Evolutionary conservation across 1,140 invertebrate genomes (phyloP).

Genomic region (Ostrea denselamellosa): DNA sequence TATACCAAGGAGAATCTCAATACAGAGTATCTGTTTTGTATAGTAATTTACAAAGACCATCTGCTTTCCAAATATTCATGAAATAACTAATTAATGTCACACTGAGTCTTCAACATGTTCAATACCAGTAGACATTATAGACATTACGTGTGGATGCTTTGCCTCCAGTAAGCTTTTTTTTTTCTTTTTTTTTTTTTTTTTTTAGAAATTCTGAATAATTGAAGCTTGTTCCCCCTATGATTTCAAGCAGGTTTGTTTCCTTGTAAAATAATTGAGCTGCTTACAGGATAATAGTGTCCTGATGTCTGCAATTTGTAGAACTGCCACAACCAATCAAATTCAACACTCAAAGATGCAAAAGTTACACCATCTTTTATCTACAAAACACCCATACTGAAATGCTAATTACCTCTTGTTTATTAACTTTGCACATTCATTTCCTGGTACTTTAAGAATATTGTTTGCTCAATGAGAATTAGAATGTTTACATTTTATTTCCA

Average conservation of each 20-base stretch:
- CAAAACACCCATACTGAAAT: background rate
- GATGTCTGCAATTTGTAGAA: constrained; percentile 2
- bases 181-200: background rate
- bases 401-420: background rate
- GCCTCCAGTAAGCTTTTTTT: background rate
- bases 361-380: background rate
- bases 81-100: constrained; percentile 14
- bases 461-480: background rate
- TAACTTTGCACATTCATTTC: too few species aligned
- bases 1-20: background rate
- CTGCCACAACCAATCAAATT: constrained; percentile 1
- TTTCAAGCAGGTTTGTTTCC: constrained; percentile 25
- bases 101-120: background rate
- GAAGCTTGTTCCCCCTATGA: background rate
- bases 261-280: constrained; percentile 36
- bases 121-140: background rate
- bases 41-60: constrained; percentile 16
- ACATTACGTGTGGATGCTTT: background rate
- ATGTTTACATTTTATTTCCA: background rate
- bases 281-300: background rate
- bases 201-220: background rate
- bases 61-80: background rate
- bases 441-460: too few species aligned
- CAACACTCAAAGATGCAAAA: background rate
- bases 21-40: background rate